Evolutionary conservation across 2,797 vertebrate genomes (phyloP), one percentile per base, ranked within the genome.

Genomic region (Clarias laeviceps): DNA sequence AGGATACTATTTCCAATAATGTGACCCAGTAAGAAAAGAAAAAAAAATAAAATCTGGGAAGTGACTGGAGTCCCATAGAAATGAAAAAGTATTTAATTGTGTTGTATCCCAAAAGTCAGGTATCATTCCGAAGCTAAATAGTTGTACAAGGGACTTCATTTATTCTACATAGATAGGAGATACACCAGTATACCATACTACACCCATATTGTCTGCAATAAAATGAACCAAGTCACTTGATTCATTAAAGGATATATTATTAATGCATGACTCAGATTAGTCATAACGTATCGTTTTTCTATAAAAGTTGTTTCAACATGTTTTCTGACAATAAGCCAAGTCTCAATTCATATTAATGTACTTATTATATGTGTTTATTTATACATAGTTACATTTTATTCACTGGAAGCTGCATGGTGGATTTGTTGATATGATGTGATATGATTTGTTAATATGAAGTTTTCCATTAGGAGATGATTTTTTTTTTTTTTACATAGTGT

Each of bases 1-100:
- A 80, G 56, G 11, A 61, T 78, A 57, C 57, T 76, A 76, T 76
- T 64, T 62, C 2, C 66, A 66, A 66, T 66, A 9, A 81, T 56
- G 27, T 32, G 9, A 54, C 45, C 27, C 9, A 64, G 15, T 40
- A 64, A 17, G 27, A 24, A 32, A 66, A 54, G 54, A 11, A 69
- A 7, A 22, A 50, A 77, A 9, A 74, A 56, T 61, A 73, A 29
- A 14, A 4, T 40, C 68, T 70, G 54, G 32, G 40, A 62, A 9
- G 12, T 79, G 40, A 14, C 59, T 80, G 59, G 59, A 64, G 22
- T 64, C 14, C 24, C 59, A 27, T 0, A 27, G 24, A 79, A 62
- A 61, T n/a, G 22, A 40, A 14, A 79, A 62, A 80, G 27, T 40
- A 64, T 40, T 64, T 45, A 40, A 64, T 27, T 40, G 2, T 3